Base-by-base conservation (phyloP, 2,113 vertebrate species). In the Toxotes jaculatrix region DNA sequence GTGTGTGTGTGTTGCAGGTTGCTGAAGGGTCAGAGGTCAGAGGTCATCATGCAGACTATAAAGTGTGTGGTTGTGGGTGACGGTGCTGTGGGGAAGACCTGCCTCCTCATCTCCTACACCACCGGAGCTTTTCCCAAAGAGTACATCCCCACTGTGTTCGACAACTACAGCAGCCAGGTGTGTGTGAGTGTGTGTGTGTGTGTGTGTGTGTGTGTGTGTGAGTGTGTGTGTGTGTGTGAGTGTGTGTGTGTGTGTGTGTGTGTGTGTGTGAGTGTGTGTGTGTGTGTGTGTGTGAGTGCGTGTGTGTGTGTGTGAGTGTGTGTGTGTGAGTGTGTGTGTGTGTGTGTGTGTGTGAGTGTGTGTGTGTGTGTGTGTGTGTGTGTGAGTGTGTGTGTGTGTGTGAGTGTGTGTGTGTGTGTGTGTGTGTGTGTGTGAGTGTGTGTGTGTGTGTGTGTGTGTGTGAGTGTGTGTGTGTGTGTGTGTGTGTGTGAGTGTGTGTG, bases 61-160 rank as follows among this genome's bases (percentile, higher is more conserved):
- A 98, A 98, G 94, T 97, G 97, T 55, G 97, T 98, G 80, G 97
- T 98, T 67, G 97, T 98, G 82, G 97, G 97, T 0, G 97, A 98
- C 0, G 97, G 97, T 2, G 97, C 97, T 0, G 97, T 98, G 91
- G 97, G 97, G 51, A 98, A 98, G 92, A 98, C 97, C 9, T 97
- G 97, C 87, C 96, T 98, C 34, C 96, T 98, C 66, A 97, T 98
- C 94, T 97, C 97, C 86, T 98, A 97, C 89, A 98, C 97, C 7
- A 98, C 97, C 66, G 97, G 97, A 0, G 97, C 97, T 47, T 97
- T 97, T 77, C 97, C 97, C 86, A 97, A 97, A 88, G 97, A 98
- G 79, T 98, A 98, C 92, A 98, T 98, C 93, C 97, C 97, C 89
- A 98, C 97, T 0, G 97, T 98, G 88, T 98, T 97, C 6, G 96